Evolutionary conservation across 2,888 invertebrate genomes (phyloP).

Genomic region (Tanytarsus gracilentus): DNA sequence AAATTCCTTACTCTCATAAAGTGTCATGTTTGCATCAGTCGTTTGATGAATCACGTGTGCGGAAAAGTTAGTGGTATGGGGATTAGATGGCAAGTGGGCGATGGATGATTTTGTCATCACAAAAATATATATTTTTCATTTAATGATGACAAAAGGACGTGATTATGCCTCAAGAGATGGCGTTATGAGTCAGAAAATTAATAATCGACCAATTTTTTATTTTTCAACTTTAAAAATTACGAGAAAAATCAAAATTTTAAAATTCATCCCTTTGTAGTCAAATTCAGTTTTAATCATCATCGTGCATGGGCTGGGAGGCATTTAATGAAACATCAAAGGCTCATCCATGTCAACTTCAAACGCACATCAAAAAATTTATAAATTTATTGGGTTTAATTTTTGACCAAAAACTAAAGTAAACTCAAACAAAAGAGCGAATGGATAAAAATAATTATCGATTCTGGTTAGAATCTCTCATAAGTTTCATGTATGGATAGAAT

Average conservation of each 20-base stretch:
- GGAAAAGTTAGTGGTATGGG: background rate
- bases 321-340: background rate
- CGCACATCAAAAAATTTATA: background rate
- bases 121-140: background rate
- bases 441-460: background rate
- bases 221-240: too few relatives aligned
- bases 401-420: background rate
- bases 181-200: background rate
- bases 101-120: background rate
- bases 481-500: background rate
- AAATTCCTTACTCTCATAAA: conserved; percentile 1
- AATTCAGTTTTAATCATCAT: background rate
- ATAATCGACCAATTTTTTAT: background rate
- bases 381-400: background rate
- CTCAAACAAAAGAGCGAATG: background rate
- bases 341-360: background rate
- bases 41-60: conserved; percentile 2
- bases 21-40: background rate
- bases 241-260: too few relatives aligned
- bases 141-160: background rate
- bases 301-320: background rate
- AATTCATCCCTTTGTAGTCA: conserved; percentile 27
- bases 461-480: background rate
- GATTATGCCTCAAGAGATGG: conserved; percentile 6
- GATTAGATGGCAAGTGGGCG: background rate